These are phyloP conservation scores for Pseudoatta argentina DNA, from an alignment of 1,140 invertebrate genomes.

Conservation along the genomic window DNA sequence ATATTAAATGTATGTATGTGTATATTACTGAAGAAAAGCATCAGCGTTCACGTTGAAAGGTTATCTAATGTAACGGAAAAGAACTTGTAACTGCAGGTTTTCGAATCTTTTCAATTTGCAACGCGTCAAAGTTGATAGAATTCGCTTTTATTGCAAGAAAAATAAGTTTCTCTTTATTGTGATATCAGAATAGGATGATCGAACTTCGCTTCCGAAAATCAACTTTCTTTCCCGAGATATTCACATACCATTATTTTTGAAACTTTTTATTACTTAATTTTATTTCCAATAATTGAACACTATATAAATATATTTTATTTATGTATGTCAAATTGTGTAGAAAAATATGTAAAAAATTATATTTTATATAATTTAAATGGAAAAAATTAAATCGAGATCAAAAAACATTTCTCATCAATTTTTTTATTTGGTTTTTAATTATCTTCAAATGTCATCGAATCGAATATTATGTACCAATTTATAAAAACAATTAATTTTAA, in stretches of 20 bases:
- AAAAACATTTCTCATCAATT: not conserved
- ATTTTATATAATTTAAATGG: not conserved
- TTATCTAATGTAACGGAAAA: constrained; percentile 22
- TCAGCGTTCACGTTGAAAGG: not conserved
- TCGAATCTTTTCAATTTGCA: constrained; percentile 31
- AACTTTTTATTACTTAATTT: not conserved
- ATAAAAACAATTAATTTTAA: not conserved
- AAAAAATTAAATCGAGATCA: not conserved
- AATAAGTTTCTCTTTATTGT: not conserved
- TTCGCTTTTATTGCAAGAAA: constrained; percentile 7
- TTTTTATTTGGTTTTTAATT: constrained; percentile 3
- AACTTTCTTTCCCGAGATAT: not conserved
- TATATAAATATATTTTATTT: not conserved
- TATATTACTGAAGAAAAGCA: constrained; percentile 19
- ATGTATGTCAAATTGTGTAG: not conserved
- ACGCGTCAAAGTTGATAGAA: constrained; percentile 5
- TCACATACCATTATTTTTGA: not conserved
- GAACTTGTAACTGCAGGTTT: constrained; percentile 12
- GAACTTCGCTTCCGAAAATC: not conserved
- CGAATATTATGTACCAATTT: not conserved
- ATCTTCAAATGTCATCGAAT: not conserved
- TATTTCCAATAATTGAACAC: not conserved
- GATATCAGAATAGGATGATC: not conserved
- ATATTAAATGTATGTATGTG: not conserved
- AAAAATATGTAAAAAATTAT: constrained; percentile 1